These are phyloP conservation scores for Carettochelys insculpta DNA, from an alignment of 2,113 vertebrate species.

Conservation along the genomic window DNA sequence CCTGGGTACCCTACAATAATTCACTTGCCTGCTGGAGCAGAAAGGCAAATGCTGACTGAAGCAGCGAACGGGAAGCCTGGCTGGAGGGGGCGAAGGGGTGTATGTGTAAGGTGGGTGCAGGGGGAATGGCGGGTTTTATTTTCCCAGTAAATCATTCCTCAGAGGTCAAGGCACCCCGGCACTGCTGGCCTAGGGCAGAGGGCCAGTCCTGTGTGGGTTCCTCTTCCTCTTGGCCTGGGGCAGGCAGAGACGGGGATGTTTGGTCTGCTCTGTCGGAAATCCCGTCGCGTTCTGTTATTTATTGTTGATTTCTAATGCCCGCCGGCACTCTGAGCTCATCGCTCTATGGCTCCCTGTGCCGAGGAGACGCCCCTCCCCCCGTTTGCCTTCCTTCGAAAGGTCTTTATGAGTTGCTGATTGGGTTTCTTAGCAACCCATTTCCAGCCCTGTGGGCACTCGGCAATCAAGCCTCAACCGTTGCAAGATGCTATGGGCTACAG, in stretches of 20 bases:
- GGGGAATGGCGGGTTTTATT: neutral
- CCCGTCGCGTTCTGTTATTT: neutral
- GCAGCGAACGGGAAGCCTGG: neutral
- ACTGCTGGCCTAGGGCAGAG: neutral
- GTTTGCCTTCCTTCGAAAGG: too few species aligned
- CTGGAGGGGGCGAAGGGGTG: neutral
- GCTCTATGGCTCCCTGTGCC: neutral
- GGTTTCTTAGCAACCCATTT: neutral
- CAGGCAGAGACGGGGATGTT: too few species aligned
- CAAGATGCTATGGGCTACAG: neutral
- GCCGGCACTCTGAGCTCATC: too few species aligned
- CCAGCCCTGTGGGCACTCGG: neutral
- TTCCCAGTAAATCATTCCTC: neutral
- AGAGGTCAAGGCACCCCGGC: neutral
- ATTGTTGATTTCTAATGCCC: neutral
- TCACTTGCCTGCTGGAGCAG: neutral
- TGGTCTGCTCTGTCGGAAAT: neutral
- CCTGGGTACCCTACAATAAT: neutral
- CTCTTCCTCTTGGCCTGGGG: neutral
- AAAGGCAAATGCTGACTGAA: neutral
- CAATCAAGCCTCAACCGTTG: neutral
- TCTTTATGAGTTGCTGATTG: neutral
- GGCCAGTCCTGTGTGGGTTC: neutral
- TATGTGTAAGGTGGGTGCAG: too few species aligned
- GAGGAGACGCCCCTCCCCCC: too few species aligned